Percentiles rank a stretch among this genome's conserved stretches.
Conservation (phyloP, 2,888 invertebrate genomes). For the Geotrupes spiniger region DNA sequence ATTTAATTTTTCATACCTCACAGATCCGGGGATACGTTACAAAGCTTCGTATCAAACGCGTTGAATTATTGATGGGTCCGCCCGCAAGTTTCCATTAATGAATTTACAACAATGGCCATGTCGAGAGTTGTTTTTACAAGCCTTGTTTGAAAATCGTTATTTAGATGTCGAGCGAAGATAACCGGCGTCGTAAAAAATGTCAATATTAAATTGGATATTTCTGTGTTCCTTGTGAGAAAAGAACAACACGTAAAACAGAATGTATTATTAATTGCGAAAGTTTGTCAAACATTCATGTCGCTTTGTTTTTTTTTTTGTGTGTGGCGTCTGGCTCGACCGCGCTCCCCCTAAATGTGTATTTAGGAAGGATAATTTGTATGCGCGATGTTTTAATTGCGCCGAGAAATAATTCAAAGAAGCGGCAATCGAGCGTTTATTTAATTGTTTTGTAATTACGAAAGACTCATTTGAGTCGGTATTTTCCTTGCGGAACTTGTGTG, state of each 20-base stretch:
- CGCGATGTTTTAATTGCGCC: conserved; percentile 25
- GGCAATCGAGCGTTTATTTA: conserved; percentile 25
- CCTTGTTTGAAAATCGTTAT: conserved; percentile 24
- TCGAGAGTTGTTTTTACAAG: conserved; percentile 18
- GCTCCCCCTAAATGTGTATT: conserved; percentile 7
- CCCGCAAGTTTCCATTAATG: conserved; percentile 22
- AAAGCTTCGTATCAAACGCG: too few relatives aligned
- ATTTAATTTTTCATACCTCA: too few relatives aligned
- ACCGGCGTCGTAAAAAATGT: too few relatives aligned
- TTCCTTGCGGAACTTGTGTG: conserved; percentile 15
- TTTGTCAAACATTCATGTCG: conserved; percentile 6
- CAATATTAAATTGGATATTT: too few relatives aligned
- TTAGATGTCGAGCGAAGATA: conserved; percentile 13
- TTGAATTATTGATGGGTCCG: conserved; percentile 7
- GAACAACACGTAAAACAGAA: too few relatives aligned
- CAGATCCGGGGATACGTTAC: too few relatives aligned
- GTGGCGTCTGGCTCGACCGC: neutral
- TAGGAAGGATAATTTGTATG: neutral
- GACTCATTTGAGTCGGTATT: conserved; percentile 25
- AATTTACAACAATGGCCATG: conserved; percentile 22
- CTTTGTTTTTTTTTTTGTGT: conserved; percentile 8
- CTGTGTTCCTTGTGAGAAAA: too few relatives aligned
- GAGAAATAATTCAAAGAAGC: conserved; percentile 37
- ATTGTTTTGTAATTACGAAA: conserved; percentile 32
- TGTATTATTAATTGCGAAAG: too few relatives aligned